These are phyloP conservation scores for Peromyscus leucopus DNA, from an alignment of 2,113 vertebrate species.

Conservation along the genomic window DNA sequence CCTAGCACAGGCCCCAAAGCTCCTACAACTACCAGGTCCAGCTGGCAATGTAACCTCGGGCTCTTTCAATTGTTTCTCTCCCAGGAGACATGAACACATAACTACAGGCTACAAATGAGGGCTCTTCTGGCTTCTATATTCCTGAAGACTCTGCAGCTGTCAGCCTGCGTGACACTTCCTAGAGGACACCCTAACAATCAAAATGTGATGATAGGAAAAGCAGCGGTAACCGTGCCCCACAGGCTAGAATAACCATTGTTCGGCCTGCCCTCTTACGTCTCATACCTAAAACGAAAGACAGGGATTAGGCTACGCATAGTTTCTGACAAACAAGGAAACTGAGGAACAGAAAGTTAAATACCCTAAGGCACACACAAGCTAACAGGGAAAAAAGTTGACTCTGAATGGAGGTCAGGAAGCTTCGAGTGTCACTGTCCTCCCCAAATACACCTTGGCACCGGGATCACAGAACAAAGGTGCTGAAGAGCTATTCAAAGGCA, in stretches of 20 bases:
- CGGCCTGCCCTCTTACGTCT: too few relatives aligned
- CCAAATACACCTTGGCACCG: background rate
- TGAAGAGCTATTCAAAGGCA: background rate
- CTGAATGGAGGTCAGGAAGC: accelerated
- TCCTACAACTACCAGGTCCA: accelerated
- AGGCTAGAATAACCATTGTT: background rate
- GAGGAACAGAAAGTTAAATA: background rate
- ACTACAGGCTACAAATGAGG: background rate
- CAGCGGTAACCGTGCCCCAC: background rate
- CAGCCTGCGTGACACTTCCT: background rate
- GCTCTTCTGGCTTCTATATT: background rate
- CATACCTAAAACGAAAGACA: background rate
- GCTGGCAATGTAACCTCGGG: background rate
- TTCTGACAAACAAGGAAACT: background rate
- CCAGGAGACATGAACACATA: background rate
- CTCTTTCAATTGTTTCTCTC: background rate
- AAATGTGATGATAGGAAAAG: background rate
- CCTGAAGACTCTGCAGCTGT: background rate
- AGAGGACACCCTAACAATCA: background rate
- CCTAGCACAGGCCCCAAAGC: background rate
- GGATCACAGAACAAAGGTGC: background rate
- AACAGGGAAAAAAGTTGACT: background rate
- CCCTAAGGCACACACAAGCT: background rate
- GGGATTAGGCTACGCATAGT: accelerated
- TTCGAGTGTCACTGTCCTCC: background rate